These are phyloP conservation scores for Otis tarda DNA, from an alignment of 2,113 vertebrate species.

Conservation along the genomic window DNA sequence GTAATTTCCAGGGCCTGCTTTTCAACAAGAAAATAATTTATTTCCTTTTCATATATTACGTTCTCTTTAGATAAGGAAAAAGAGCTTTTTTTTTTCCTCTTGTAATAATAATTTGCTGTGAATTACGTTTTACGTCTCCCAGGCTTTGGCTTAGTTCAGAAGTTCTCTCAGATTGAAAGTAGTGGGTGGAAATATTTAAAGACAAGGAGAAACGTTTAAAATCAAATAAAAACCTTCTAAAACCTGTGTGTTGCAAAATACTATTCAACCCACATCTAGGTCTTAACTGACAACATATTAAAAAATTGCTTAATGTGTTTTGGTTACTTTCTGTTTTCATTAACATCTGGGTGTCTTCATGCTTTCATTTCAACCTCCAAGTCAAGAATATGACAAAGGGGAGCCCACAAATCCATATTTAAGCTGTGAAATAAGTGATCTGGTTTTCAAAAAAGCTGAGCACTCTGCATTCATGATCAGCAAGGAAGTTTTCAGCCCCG, in stretches of 20 bases:
- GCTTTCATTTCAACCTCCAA: background rate
- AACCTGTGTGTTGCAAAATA: background rate
- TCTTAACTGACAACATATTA: background rate
- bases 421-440: background rate
- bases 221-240: background rate
- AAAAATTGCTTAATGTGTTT: background rate
- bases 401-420: background rate
- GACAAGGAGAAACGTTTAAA: background rate
- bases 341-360: background rate
- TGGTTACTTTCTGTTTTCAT: background rate
- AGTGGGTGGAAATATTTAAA: background rate
- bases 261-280: background rate
- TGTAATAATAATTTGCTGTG: background rate
- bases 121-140: background rate
- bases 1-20: background rate
- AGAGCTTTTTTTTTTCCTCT: background rate
- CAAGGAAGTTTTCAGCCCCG: background rate
- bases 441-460: background rate
- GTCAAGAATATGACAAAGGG: background rate
- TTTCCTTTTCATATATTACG: background rate
- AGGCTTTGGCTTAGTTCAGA: background rate
- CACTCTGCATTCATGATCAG: background rate
- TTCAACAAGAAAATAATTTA: background rate
- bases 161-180: background rate
- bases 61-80: constrained; percentile 1